These are phyloP conservation scores for Drosophila affinis DNA, from an alignment of 2,888 invertebrate species.

Conservation along the genomic window DNA sequence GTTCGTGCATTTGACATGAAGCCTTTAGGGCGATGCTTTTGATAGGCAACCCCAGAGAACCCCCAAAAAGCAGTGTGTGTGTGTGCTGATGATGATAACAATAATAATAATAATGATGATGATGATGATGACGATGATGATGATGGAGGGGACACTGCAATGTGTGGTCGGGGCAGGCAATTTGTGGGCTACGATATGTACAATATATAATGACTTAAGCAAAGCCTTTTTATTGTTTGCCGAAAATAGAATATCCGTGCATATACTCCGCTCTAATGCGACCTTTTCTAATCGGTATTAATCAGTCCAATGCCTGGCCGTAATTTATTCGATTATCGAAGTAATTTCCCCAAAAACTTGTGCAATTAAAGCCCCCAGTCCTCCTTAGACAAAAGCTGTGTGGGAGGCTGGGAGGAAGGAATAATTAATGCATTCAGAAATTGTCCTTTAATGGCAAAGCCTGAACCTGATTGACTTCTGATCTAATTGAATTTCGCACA, in stretches of 20 bases:
- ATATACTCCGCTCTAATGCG: conserved; percentile 14
- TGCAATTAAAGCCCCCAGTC: conserved; percentile 14
- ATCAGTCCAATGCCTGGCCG: not conserved
- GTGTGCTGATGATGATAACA: conserved; percentile 18
- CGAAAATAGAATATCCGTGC: conserved; percentile 6
- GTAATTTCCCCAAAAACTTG: conserved; percentile 20
- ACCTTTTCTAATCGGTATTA: conserved; percentile 14
- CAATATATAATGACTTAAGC: conserved; percentile 12
- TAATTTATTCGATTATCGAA: conserved; percentile 24
- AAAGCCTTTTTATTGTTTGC: not conserved
- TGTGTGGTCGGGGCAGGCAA: not conserved
- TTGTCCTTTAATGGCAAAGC: conserved; percentile 8
- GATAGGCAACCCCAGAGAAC: conserved; percentile 49
- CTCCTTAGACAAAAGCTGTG: not conserved
- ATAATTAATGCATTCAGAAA: conserved; percentile 24
- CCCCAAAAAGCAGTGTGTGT: conserved; percentile 24
- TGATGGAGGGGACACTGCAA: conserved; percentile 6
- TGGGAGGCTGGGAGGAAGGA: not conserved
- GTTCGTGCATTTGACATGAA: conserved; percentile 71
- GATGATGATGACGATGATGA: not conserved
- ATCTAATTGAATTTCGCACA: conserved; percentile 57
- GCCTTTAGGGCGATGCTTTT: conserved; percentile 63
- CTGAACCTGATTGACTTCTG: conserved; percentile 46
- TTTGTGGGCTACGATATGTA: conserved; percentile 13
- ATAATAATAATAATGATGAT: not conserved